Conservation (phyloP, 2,888 invertebrate species). For the Scelioninae gen. 1 region DNA sequence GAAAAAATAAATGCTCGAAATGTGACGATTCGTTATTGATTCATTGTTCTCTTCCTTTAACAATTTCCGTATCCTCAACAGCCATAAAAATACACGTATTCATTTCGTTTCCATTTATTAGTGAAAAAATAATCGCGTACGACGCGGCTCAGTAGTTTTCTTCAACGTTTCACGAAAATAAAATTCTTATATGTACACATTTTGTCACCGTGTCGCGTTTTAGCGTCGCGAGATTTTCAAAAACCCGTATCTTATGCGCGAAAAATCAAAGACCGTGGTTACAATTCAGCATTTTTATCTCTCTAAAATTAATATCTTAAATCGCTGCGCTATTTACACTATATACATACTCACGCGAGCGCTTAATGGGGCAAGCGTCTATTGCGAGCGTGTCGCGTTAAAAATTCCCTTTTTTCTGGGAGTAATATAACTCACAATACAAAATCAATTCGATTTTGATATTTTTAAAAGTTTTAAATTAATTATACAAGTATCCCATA, state of each 20-base stretch:
- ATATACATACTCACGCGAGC: constrained; percentile 56
- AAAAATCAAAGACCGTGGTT: constrained; percentile 47
- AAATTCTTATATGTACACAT: constrained; percentile 56
- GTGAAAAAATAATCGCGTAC: constrained; percentile 63
- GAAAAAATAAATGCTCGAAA: constrained; percentile 49
- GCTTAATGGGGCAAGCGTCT: constrained; percentile 53
- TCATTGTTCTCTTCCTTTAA: constrained; percentile 9
- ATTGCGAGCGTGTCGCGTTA: constrained; percentile 18
- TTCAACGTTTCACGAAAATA: constrained; percentile 52
- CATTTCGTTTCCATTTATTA: constrained; percentile 23
- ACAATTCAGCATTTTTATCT: constrained; percentile 41
- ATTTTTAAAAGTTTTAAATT: too few relatives aligned
- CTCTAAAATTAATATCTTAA: constrained; percentile 38
- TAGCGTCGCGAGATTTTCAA: constrained; percentile 61
- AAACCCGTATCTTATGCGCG: constrained; percentile 54
- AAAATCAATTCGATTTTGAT: too few relatives aligned
- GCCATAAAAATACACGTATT: constrained; percentile 62
- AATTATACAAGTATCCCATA: too few relatives aligned
- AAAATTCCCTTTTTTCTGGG: too few relatives aligned
- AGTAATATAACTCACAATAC: too few relatives aligned
- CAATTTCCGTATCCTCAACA: constrained; percentile 43
- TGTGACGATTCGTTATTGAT: constrained; percentile 28
- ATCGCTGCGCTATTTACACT: constrained; percentile 60
- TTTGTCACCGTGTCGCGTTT: constrained; percentile 36
- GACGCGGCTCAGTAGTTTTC: constrained; percentile 38